A percentile compares a stretch with the other conserved stretches of the same genome.
phyloP scores from a whole-genome alignment of 1,140 invertebrate genomes.

The Tetramorium simillimum region DNA sequence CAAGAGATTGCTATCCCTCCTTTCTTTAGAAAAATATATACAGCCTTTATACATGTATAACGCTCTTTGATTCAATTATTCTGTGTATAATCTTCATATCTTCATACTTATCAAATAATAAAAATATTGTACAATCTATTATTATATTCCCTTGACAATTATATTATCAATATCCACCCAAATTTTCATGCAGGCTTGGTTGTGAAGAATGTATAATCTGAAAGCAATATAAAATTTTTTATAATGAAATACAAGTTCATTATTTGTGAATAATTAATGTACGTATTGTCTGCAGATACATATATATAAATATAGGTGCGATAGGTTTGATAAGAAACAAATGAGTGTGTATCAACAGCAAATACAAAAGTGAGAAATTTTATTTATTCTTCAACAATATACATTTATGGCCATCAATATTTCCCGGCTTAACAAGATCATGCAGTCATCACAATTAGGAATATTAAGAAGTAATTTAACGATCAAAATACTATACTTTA shows the following conservation, averaged over 20 bases:
- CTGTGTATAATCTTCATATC: not conserved
- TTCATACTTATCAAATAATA: not conserved
- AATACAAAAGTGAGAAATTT: constrained; percentile 67
- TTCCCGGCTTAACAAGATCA: constrained; percentile 38
- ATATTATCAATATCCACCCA: constrained; percentile 49
- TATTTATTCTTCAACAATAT: constrained; percentile 72
- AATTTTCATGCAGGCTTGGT: constrained; percentile 52
- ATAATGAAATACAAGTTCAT: constrained; percentile 7
- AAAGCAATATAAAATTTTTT: constrained; percentile 68
- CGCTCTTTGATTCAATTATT: constrained; percentile 1
- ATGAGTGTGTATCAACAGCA: constrained; percentile 21
- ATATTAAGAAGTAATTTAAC: constrained; percentile 41
- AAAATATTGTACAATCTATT: constrained; percentile 42
- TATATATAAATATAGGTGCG: constrained; percentile 7
- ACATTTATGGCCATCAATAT: constrained; percentile 55
- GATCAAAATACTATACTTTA: constrained; percentile 23
- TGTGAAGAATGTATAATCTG: constrained; percentile 65
- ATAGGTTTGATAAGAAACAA: constrained; percentile 38
- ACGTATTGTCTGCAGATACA: not conserved
- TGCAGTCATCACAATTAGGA: constrained; percentile 51
- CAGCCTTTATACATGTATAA: constrained; percentile 22
- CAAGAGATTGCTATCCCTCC: constrained; percentile 47
- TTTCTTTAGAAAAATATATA: constrained; percentile 43
- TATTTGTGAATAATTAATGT: not conserved
- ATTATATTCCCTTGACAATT: constrained; percentile 42